Conservation (phyloP, 2,888 invertebrate species). For the Agapostemon virescens region DNA sequence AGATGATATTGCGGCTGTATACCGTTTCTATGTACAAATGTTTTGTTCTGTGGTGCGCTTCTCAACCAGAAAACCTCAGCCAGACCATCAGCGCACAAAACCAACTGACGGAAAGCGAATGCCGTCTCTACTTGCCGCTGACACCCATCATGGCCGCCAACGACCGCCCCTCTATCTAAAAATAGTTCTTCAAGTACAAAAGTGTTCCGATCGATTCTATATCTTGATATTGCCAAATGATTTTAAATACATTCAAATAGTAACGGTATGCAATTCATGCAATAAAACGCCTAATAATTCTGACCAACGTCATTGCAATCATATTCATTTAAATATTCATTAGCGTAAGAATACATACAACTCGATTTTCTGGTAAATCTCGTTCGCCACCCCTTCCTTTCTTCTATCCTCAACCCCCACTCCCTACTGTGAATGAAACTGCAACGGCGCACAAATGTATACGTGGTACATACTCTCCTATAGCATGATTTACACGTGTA, state of each 20-base stretch:
- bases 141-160: conserved; percentile 80
- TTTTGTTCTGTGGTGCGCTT: conserved; percentile 58
- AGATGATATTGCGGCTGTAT: conserved; percentile 36
- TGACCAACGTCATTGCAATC: not conserved
- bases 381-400: conserved; percentile 57
- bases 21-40: conserved; percentile 54
- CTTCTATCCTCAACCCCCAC: conserved; percentile 36
- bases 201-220: conserved; percentile 45
- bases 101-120: conserved; percentile 77
- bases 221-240: conserved; percentile 40
- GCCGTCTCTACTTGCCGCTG: conserved; percentile 78
- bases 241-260: conserved; percentile 33
- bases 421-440: conserved; percentile 68
- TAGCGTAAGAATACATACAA: conserved; percentile 70
- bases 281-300: not conserved
- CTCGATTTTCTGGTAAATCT: conserved; percentile 54
- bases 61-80: conserved; percentile 55
- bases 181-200: conserved; percentile 65
- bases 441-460: conserved; percentile 68
- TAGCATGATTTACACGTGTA: not conserved
- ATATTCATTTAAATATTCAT: conserved; percentile 25
- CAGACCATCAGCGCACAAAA: conserved; percentile 66
- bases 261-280: not conserved
- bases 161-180: conserved; percentile 67
- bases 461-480: conserved; percentile 16